Percentiles rank a stretch among this genome's conserved stretches.
Conservation (phyloP, 2,888 invertebrate species). For the Molanna angustata region DNA sequence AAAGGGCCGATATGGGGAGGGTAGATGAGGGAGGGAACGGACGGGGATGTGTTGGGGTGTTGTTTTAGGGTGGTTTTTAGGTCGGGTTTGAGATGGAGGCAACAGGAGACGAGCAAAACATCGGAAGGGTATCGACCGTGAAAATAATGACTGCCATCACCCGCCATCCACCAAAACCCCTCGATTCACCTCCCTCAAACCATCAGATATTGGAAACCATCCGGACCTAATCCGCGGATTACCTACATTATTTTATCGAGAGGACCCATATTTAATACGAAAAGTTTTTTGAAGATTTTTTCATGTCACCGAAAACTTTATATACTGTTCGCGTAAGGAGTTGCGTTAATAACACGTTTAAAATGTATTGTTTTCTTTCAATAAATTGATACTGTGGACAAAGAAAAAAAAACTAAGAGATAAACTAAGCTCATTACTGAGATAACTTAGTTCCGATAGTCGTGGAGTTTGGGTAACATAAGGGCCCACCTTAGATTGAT, state of each 20-base stretch:
- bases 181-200: constrained; percentile 1
- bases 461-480: too few relatives aligned
- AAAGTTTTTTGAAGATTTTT: too few relatives aligned
- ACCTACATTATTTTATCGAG: constrained; percentile 1
- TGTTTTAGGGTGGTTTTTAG: constrained; percentile 9
- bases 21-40: neutral
- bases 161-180: constrained; percentile 10
- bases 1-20: neutral
- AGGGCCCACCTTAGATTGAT: too few relatives aligned
- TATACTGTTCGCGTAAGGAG: too few relatives aligned
- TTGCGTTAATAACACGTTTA: too few relatives aligned
- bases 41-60: constrained; percentile 1
- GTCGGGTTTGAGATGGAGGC: constrained; percentile 6
- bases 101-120: constrained; percentile 27
- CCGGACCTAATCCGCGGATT: constrained; percentile 6
- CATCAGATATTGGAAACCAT: constrained; percentile 14
- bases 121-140: constrained; percentile 30
- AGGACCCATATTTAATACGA: too few relatives aligned
- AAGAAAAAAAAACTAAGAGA: too few relatives aligned
- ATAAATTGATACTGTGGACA: too few relatives aligned
- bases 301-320: too few relatives aligned
- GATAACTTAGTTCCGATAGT: too few relatives aligned
- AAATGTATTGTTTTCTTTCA: too few relatives aligned
- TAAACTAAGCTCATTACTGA: too few relatives aligned
- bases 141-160: constrained; percentile 31